Conservation (phyloP, 2,113 vertebrate genomes). For the Herpetotheres cachinnans region DNA sequence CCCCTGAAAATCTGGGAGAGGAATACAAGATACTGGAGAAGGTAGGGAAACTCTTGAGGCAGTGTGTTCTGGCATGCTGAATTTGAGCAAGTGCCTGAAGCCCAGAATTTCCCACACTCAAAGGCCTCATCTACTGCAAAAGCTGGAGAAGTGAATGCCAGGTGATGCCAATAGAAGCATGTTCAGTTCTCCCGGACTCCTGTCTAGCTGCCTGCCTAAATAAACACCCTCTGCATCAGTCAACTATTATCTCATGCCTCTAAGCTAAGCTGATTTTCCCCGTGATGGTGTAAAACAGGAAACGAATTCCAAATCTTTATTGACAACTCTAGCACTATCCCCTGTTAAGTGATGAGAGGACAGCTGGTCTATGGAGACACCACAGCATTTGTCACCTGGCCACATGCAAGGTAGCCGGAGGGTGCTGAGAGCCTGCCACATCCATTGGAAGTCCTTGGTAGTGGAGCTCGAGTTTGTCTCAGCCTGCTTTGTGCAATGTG, state of each 20-base stretch:
- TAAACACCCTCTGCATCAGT: not conserved
- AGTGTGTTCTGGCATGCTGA: not conserved
- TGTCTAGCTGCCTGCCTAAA: constrained; percentile 4
- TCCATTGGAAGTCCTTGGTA: not conserved
- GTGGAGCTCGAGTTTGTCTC: not conserved
- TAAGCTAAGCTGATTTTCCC: not conserved
- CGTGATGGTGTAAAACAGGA: not conserved
- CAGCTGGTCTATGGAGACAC: not conserved
- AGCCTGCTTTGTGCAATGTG: not conserved
- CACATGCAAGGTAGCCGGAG: not conserved
- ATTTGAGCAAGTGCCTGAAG: not conserved
- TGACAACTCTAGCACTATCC: not conserved
- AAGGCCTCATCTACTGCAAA: not conserved
- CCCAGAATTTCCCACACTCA: not conserved
- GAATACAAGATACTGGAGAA: not conserved
- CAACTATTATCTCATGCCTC: not conserved
- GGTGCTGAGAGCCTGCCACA: not conserved
- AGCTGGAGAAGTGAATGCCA: not conserved
- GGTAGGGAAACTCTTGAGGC: not conserved
- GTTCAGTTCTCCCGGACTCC: not conserved
- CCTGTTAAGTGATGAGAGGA: not conserved
- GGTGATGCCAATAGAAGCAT: not conserved
- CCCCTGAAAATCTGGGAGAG: not conserved
- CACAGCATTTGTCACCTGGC: not conserved
- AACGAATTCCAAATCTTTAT: not conserved